Conservation (phyloP, 2,797 vertebrate genomes). For the Tapirus indicus region DNA sequence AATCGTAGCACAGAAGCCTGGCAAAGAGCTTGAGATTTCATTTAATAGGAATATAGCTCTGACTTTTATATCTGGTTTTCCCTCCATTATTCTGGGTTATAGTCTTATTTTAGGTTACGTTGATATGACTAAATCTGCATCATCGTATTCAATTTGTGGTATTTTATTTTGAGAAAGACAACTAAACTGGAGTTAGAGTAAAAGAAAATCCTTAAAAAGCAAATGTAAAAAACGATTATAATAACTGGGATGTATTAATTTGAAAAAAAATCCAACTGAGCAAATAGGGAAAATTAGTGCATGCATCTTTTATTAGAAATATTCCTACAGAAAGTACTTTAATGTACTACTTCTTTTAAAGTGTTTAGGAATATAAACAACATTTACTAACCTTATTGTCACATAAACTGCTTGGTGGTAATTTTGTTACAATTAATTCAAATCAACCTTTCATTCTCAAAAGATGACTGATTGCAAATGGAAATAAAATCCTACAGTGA, state of each 20-base stretch:
- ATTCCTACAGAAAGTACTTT: background rate
- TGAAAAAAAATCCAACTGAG: background rate
- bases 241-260: background rate
- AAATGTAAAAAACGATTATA: background rate
- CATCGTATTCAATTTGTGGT: background rate
- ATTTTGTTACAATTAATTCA: background rate
- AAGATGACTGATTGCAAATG: background rate
- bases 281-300: background rate
- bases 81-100: background rate
- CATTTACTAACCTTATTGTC: background rate
- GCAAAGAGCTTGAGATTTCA: background rate
- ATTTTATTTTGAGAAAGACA: background rate
- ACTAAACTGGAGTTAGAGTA: background rate
- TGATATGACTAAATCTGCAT: background rate
- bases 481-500: background rate
- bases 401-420: background rate
- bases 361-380: background rate
- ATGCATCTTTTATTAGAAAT: constrained; percentile 2
- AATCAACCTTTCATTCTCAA: constrained; percentile 26
- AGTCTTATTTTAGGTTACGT: background rate
- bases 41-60: background rate
- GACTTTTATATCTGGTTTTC: background rate
- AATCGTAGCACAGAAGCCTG: background rate
- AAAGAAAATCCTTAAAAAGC: background rate
- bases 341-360: background rate